phyloP scores from a whole-genome alignment of 2,797 vertebrate species.

The Tympanoctomys barrerae region DNA sequence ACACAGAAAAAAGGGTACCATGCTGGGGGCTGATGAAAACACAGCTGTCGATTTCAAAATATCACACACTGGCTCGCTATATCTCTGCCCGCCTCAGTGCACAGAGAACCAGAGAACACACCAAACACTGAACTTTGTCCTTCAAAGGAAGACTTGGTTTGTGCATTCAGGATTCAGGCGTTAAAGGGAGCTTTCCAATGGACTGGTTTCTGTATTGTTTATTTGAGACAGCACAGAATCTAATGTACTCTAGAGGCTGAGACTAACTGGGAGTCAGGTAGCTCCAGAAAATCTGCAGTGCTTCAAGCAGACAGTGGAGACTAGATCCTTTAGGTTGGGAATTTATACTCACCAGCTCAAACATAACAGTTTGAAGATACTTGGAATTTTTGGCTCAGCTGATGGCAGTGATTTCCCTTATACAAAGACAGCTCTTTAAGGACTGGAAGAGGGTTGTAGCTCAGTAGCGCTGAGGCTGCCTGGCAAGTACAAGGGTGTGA shows the following conservation, averaged over 20 bases:
- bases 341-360: background rate
- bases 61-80: background rate
- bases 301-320: background rate
- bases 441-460: background rate
- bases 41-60: background rate
- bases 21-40: background rate
- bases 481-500: too few relatives aligned
- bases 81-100: too few relatives aligned
- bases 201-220: background rate
- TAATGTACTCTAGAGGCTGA: background rate
- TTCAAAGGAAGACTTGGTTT: background rate
- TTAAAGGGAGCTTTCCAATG: background rate
- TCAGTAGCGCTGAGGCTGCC: too few relatives aligned
- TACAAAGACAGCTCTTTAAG: background rate
- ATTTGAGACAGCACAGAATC: background rate
- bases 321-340: background rate
- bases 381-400: background rate
- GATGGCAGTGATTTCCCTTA: background rate
- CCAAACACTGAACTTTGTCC: background rate
- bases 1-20: background rate
- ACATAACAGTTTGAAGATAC: background rate
- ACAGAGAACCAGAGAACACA: background rate
- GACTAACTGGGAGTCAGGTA: background rate
- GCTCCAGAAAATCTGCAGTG: background rate
- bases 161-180: background rate